phyloP scores from a whole-genome alignment of 2,797 vertebrate genomes.

The Meriones psammophilus region DNA sequence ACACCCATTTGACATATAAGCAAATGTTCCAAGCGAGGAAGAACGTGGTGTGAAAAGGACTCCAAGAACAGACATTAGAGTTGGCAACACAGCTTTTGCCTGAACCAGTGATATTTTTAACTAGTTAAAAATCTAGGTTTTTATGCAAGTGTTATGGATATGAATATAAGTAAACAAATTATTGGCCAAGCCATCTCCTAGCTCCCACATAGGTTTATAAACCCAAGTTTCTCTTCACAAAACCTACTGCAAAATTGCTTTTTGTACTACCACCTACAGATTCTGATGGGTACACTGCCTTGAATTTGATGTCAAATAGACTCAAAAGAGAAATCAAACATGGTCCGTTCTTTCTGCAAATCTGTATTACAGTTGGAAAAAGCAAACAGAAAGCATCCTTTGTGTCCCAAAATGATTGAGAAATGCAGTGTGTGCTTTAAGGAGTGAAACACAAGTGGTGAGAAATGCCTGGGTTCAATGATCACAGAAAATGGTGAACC shows the following conservation, averaged over 20 bases:
- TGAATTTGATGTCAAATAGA: not conserved
- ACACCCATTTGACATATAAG: not conserved
- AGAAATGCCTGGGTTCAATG: not conserved
- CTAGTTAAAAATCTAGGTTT: not conserved
- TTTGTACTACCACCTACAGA: not conserved
- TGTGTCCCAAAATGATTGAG: not conserved
- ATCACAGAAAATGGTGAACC: not conserved
- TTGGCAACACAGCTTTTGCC: not conserved
- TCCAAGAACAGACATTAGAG: not conserved
- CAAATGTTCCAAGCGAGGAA: not conserved
- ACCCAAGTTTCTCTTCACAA: not conserved
- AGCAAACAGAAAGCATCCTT: not conserved
- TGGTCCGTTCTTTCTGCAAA: not conserved
- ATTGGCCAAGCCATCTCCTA: not conserved
- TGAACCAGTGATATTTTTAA: not conserved
- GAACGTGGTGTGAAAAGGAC: not conserved
- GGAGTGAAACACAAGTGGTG: slow-evolving; percentile 14
- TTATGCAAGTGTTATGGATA: not conserved
- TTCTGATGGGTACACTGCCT: not conserved
- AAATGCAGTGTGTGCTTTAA: not conserved
- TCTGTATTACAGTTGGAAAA: not conserved
- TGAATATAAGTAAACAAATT: not conserved
- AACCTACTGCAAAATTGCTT: not conserved
- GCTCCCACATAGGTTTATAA: not conserved
- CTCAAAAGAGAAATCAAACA: not conserved